A percentile compares a stretch with the other conserved stretches of the same genome.
Conservation (phyloP, 2,797 vertebrate species). For the Anguilla pacifica region DNA sequence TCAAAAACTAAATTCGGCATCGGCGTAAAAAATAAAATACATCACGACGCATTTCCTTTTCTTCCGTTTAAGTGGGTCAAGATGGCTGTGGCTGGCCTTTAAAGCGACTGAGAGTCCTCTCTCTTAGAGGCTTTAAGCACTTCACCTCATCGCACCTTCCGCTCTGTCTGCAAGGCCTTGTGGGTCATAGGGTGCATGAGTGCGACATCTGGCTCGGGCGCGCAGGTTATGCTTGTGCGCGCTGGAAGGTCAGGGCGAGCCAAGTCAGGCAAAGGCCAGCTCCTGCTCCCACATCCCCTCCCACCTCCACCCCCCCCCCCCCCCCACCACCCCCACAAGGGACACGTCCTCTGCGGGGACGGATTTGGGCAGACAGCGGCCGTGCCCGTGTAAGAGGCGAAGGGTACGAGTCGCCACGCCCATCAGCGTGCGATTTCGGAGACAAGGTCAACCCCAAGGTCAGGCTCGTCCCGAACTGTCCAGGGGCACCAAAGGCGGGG, state of each 20-base stretch:
- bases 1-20: no score
- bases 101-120: neutral
- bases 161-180: neutral
- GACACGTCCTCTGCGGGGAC: no score
- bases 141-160: neutral
- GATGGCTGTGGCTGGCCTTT: conserved; percentile 15
- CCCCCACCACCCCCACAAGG: conserved; percentile 22
- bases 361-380: conserved; percentile 69
- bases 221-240: neutral
- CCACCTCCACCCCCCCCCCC: conserved; percentile 33
- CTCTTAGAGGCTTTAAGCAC: neutral
- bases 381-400: conserved; percentile 75
- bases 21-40: neutral
- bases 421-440: conserved; percentile 53
- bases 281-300: conserved; percentile 39
- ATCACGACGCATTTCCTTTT: neutral
- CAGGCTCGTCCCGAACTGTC: conserved; percentile 63
- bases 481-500: conserved; percentile 59
- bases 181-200: neutral
- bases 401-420: conserved; percentile 65
- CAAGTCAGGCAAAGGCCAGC: neutral
- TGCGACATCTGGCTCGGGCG: neutral
- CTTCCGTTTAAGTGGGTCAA: neutral
- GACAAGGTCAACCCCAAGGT: conserved; percentile 75
- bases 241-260: neutral